A percentile compares a stretch with the other conserved stretches of the same genome.
phyloP scores from a whole-genome alignment of 2,797 vertebrate genomes.

The Momotus momota region DNA sequence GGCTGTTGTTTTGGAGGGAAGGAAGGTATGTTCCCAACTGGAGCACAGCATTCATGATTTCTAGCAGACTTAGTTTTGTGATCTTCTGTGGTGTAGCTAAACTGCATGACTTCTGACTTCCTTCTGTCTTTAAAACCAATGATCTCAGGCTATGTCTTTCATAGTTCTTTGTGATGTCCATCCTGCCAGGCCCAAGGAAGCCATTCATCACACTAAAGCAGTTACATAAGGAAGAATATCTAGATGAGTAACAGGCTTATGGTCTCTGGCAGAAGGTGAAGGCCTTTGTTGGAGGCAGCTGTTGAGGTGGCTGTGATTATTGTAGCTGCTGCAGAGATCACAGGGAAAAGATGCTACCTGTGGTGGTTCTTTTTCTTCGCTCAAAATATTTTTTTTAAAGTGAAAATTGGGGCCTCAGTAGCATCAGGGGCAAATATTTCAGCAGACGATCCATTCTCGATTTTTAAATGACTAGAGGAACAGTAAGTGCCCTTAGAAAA shows the following conservation, averaged over 20 bases:
- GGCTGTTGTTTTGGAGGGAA: neutral
- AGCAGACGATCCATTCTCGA: fast-evolving
- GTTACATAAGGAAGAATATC: neutral
- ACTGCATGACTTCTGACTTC: fast-evolving
- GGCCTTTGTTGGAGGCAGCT: neutral
- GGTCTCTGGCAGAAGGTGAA: neutral
- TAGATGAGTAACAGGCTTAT: neutral
- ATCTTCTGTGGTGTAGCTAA: neutral
- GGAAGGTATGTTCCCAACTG: neutral
- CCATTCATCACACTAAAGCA: fast-evolving
- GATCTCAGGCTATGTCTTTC: neutral
- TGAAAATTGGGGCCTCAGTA: neutral
- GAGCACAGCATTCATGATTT: neutral
- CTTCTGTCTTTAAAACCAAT: neutral
- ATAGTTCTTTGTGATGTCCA: fast-evolving
- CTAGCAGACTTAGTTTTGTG: neutral
- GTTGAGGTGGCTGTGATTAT: neutral
- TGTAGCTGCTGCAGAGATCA: neutral
- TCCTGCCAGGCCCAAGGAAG: neutral
- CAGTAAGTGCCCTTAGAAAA: neutral
- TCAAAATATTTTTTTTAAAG: neutral
- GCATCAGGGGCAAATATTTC: neutral
- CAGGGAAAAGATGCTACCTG: neutral
- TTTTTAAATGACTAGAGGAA: neutral
- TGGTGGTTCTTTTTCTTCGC: neutral